Base-by-base conservation (phyloP, 2,113 vertebrate genomes). In the Bufo bufo region DNA sequence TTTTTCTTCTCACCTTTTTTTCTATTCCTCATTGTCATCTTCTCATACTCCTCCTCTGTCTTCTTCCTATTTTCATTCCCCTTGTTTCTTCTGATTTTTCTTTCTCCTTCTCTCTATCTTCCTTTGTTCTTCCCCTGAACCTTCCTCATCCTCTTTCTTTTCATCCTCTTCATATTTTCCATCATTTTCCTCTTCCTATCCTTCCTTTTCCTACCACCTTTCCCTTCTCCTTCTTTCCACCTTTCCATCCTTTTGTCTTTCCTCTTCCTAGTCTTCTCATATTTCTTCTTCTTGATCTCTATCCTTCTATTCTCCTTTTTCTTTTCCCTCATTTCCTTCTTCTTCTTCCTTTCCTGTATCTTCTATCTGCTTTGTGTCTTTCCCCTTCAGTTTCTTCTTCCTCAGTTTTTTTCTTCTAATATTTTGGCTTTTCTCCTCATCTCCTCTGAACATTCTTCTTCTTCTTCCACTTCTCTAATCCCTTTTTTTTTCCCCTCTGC, bases 381-480 rank as follows among this genome's bases (percentile, higher is more conserved):
- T 23, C 20, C 33, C 78, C 47, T 54, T 3, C 47, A 2, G 0
- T 69, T 45, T 58, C 77, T 23, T 71, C 17, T 59, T 6, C 65
- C 16, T 66, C 0, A 14, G 20, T 13, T 19, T 56, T 43, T 19
- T 16, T 63, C 16, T 6, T 4, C 4, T 20, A 19, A 54, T 10
- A 2, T 45, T 47, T 7, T 9, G 19, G 3, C 71, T 45, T 65
- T 69, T 16, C 56, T 47, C 5, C 54, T 61, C 0, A 0, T 0
- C 0, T 17, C 75, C 2, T 23, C 54, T 47, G 13, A 13, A 6
- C 45, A 12, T 13, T n/a, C 10, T 19, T 69, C 52, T 47, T 47
- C 71, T 43, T 54, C 52, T 54, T 4, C 52, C 10, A 10, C 2
- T 6, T 6, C 23, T 12, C 8, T 3, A 11, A n/a, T 47, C 17